Evolutionary conservation across 2,888 invertebrate genomes (phyloP).

Genomic region (Troides oblongomaculatus): DNA sequence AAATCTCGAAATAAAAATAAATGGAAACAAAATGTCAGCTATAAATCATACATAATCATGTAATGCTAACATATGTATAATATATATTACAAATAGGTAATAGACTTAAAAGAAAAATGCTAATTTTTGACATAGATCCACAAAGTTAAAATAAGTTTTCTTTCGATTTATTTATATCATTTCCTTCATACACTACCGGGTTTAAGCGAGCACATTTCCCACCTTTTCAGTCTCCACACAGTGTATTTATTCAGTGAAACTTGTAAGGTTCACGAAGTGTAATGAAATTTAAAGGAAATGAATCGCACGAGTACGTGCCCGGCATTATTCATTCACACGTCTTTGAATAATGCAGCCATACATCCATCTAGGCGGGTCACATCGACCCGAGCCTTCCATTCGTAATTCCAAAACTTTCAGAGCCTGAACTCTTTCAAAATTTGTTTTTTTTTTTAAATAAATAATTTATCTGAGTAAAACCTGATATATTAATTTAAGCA

Average conservation of each 20-base stretch:
- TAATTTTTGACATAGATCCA: too few relatives aligned
- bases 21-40: too few relatives aligned
- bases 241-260: not conserved
- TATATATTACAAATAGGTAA: too few relatives aligned
- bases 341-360: slow-evolving; percentile 18
- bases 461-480: not conserved
- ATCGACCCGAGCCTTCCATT: not conserved
- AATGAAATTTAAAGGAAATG: slow-evolving; percentile 24
- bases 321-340: slow-evolving; percentile 20
- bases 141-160: too few relatives aligned
- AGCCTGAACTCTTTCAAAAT: not conserved
- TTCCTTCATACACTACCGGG: not conserved
- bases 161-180: not conserved
- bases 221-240: not conserved
- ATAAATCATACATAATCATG: too few relatives aligned
- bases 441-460: not conserved
- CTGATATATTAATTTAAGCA: too few relatives aligned
- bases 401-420: not conserved
- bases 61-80: too few relatives aligned
- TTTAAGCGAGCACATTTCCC: not conserved
- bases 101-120: too few relatives aligned
- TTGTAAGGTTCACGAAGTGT: not conserved
- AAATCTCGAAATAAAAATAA: too few relatives aligned
- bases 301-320: slow-evolving; percentile 13
- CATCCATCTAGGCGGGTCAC: not conserved